Evolutionary conservation across 2,797 vertebrate genomes (phyloP), one percentile per base, ranked within the genome.

Genomic region (Oreochromis mossambicus): DNA sequence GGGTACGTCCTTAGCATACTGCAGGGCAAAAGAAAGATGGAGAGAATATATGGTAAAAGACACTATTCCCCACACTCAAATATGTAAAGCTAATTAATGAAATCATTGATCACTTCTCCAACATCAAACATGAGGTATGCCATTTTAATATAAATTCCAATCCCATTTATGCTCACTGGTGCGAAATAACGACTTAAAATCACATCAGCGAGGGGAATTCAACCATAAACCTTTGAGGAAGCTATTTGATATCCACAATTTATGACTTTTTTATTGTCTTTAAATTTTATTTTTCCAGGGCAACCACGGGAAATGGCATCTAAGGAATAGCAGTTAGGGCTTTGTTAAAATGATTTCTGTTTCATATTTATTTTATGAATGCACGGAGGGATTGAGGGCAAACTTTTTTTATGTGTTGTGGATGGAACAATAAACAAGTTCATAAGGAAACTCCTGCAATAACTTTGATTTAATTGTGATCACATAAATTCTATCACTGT

Each of bases 401-500:
- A 90, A 91, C 91, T 93, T 94, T 94, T 96, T 92, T 95, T 90
- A 92, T 93, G 88, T 61, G 82, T 91, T 85, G 86, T 77, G 90
- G 90, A 93, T 90, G 87, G 88, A 95, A 93, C 84, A 92, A 95
- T 95, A 96, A 95, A 94, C 93, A 94, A 93, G 87, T 92, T 94
- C 89, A 96, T 90, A 83, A 95, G 94, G 92, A 95, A 94, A 95
- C 88, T 93, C 83, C 77, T 78, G 95, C 94, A 95, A 95, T 96
- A 96, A 95, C 93, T 93, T 91, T 92, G 90, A 96, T 96, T 95
- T 94, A 94, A 96, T 96, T 94, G 93, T 81, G 91, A 94, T 89
- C 82, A 86, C 92, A 93, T 91, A 94, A 93, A 95, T 94, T 85
- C 88, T 86, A 93, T 95, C 89, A 91, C 80, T 51, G 48, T 88